These are phyloP conservation scores for Oreochromis spilurus DNA, from an alignment of 2,113 vertebrate species.

Conservation along the genomic window DNA sequence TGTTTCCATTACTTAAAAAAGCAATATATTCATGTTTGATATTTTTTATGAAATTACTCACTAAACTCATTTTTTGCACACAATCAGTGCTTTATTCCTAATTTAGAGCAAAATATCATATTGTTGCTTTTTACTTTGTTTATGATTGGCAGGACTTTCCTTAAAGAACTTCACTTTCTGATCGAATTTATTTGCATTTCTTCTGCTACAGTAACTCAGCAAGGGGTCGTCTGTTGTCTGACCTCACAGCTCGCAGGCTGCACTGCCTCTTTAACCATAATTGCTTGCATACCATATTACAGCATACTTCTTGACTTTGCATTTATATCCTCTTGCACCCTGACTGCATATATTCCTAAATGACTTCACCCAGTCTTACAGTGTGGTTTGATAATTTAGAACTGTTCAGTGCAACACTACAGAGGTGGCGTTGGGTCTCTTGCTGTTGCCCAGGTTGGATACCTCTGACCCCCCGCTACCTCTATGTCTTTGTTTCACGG, in stretches of 20 bases:
- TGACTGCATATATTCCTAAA: neutral
- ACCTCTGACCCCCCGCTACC: slow-evolving; percentile 61
- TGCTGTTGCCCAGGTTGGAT: slow-evolving; percentile 58
- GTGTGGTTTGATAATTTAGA: neutral
- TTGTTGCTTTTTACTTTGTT: neutral
- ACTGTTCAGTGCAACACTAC: neutral
- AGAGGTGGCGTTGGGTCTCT: slow-evolving; percentile 33
- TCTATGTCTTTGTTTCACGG: slow-evolving; percentile 74
- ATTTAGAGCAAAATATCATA: neutral
- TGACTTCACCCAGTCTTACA: slow-evolving; percentile 12
- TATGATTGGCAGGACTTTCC: neutral
- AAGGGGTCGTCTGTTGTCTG: slow-evolving; percentile 43
- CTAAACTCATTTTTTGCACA: neutral
- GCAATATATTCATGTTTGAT: neutral
- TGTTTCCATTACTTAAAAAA: neutral
- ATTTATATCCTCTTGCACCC: slow-evolving; percentile 14
- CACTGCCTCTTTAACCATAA: slow-evolving; percentile 58
- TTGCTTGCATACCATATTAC: slow-evolving; percentile 63
- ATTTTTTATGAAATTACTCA: neutral
- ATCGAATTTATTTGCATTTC: slow-evolving; percentile 54
- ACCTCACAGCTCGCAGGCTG: slow-evolving; percentile 41
- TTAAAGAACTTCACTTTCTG: neutral
- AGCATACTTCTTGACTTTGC: slow-evolving; percentile 35
- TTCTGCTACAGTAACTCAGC: slow-evolving; percentile 54
- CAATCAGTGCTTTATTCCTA: neutral